Conservation (phyloP, 1,140 invertebrate genomes). For the Lycorma delicatula region DNA sequence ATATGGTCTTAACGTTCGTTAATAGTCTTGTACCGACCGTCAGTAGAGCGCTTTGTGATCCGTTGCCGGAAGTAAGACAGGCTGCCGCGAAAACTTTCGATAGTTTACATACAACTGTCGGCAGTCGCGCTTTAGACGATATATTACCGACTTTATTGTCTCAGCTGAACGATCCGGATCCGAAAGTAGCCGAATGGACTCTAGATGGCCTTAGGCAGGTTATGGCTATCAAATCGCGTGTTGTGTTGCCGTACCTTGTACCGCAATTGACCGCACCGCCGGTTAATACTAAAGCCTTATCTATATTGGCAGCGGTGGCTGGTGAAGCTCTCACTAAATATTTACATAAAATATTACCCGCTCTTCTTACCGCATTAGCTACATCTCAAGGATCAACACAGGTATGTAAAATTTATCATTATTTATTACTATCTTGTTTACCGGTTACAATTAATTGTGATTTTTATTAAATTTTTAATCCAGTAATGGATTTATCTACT, state of each 20-base stretch:
- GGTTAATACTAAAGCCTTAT: slow-evolving; percentile 88
- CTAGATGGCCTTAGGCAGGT: slow-evolving; percentile 92
- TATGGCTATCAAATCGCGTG: slow-evolving; percentile 92
- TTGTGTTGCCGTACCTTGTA: slow-evolving; percentile 90
- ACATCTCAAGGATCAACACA: slow-evolving; percentile 55
- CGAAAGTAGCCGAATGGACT: slow-evolving; percentile 67
- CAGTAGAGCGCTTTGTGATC: slow-evolving; percentile 83
- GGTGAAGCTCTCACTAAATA: slow-evolving; percentile 88
- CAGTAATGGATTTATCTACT: too few relatives aligned
- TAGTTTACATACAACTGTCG: slow-evolving; percentile 79
- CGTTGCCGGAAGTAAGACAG: slow-evolving; percentile 81
- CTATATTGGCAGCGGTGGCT: slow-evolving; percentile 85
- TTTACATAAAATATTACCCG: slow-evolving; percentile 82
- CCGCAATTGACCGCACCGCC: slow-evolving; percentile 83
- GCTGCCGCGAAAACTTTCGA: slow-evolving; percentile 97
- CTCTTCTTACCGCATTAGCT: slow-evolving; percentile 71
- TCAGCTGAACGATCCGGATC: slow-evolving; percentile 69
- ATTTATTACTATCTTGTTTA: too few relatives aligned
- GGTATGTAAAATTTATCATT: too few relatives aligned
- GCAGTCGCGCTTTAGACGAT: slow-evolving; percentile 91
- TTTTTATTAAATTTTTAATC: too few relatives aligned
- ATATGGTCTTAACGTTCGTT: slow-evolving; percentile 89
- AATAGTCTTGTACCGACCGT: slow-evolving; percentile 97
- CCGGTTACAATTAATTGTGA: too few relatives aligned
- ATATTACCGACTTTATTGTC: slow-evolving; percentile 87